These are phyloP conservation scores for Bolinopsis microptera DNA, from an alignment of 37 sponge, comb jelly and placozoan genomes.

Conservation along the genomic window DNA sequence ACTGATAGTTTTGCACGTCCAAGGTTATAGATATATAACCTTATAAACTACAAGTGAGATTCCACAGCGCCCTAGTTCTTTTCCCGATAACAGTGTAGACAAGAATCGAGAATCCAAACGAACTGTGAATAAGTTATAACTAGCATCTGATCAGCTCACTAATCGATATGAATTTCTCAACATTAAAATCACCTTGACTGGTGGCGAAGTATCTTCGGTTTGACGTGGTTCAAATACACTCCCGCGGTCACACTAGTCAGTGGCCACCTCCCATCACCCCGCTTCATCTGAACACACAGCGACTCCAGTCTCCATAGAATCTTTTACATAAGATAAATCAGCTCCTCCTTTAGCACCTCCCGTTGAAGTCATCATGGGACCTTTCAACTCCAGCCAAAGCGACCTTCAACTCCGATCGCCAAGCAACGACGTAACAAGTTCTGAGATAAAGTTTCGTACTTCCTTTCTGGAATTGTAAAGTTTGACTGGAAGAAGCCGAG, in stretches of 20 bases:
- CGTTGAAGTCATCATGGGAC: background rate
- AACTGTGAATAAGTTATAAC: background rate
- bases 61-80: background rate
- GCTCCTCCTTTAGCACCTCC: background rate
- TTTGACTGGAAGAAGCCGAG: background rate
- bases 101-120: background rate
- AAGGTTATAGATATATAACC: too few relatives aligned
- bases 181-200: too few relatives aligned
- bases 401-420: conserved; percentile 18
- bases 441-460: conserved; percentile 23
- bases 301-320: background rate
- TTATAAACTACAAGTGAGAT: too few relatives aligned
- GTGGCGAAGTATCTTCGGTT: background rate
- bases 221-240: background rate
- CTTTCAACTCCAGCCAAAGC: background rate
- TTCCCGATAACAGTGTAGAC: background rate
- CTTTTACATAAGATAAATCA: background rate
- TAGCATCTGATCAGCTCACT: background rate
- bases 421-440: conserved; percentile 8
- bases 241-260: background rate
- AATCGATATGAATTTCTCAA: background rate
- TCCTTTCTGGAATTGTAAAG: background rate
- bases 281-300: background rate
- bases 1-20: background rate
- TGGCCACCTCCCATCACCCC: background rate